These are phyloP conservation scores for Steinernema feltiae DNA, from an alignment of 1,140 invertebrate species.

Conservation along the genomic window DNA sequence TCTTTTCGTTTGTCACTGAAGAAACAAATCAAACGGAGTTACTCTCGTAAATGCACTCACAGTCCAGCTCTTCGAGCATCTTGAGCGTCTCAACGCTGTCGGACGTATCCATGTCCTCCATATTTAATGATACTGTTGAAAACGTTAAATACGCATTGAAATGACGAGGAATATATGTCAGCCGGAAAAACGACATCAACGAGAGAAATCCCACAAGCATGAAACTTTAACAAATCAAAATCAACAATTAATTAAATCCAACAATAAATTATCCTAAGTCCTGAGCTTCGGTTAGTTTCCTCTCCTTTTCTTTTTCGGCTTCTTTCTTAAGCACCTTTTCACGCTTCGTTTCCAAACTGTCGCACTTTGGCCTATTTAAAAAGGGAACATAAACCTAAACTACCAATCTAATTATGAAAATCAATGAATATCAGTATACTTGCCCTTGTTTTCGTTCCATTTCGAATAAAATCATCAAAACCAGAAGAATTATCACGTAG, in stretches of 20 bases:
- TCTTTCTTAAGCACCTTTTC: slow-evolving; percentile 31
- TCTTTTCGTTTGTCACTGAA: not conserved
- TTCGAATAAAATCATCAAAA: slow-evolving; percentile 40
- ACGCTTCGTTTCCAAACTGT: slow-evolving; percentile 34
- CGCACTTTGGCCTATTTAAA: slow-evolving; percentile 36
- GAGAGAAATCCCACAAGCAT: not conserved
- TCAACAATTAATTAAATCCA: slow-evolving; percentile 13
- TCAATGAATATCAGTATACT: too few species aligned
- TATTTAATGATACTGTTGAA: not conserved
- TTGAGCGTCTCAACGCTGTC: not conserved
- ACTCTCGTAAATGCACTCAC: not conserved
- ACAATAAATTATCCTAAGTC: slow-evolving; percentile 5
- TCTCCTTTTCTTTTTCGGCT: not conserved
- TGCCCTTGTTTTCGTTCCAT: too few species aligned
- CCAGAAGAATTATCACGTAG: slow-evolving; percentile 21
- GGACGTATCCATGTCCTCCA: not conserved
- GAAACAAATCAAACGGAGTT: not conserved
- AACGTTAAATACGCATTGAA: not conserved
- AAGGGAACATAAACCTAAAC: slow-evolving; percentile 41
- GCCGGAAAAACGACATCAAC: not conserved
- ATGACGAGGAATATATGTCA: too few species aligned
- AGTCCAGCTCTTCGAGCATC: not conserved
- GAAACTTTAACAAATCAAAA: slow-evolving; percentile 11
- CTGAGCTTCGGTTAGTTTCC: not conserved
- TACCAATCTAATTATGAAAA: too few species aligned